These are phyloP conservation scores for Leptatherina wallacei DNA, from an alignment of 2,797 vertebrate genomes.

Conservation along the genomic window DNA sequence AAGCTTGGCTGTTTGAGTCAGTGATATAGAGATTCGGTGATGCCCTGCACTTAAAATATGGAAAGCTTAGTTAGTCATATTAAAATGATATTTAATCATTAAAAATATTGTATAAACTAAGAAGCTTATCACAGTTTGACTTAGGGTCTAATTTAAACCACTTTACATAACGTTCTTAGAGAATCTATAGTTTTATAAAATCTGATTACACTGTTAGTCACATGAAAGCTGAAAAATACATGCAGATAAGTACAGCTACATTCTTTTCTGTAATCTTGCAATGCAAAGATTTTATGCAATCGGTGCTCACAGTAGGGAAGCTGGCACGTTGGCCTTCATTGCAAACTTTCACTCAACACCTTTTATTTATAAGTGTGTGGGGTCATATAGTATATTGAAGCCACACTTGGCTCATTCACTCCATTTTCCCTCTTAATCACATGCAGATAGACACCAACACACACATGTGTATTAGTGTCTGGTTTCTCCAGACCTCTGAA, in stretches of 20 bases:
- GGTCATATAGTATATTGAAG: not conserved
- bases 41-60: not conserved
- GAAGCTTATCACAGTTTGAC: not conserved
- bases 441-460: constrained; percentile 25
- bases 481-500: constrained; percentile 68
- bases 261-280: not conserved
- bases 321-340: not conserved
- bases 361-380: constrained; percentile 8
- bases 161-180: not conserved
- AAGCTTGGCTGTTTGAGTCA: not conserved
- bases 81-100: not conserved
- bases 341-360: not conserved
- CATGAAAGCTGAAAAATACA: not conserved
- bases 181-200: not conserved
- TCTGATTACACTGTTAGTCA: not conserved
- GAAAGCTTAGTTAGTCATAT: not conserved
- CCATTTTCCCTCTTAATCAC: constrained; percentile 20
- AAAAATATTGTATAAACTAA: not conserved
- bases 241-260: not conserved
- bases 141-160: no score
- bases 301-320: not conserved
- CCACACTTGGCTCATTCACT: constrained; percentile 30
- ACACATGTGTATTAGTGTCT: constrained; percentile 47
- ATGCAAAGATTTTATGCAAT: constrained; percentile 1
- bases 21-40: not conserved